Evolutionary conservation across 2,888 invertebrate genomes (phyloP), one percentile per base, ranked within the genome.

Genomic region (Smittia sp.): DNA sequence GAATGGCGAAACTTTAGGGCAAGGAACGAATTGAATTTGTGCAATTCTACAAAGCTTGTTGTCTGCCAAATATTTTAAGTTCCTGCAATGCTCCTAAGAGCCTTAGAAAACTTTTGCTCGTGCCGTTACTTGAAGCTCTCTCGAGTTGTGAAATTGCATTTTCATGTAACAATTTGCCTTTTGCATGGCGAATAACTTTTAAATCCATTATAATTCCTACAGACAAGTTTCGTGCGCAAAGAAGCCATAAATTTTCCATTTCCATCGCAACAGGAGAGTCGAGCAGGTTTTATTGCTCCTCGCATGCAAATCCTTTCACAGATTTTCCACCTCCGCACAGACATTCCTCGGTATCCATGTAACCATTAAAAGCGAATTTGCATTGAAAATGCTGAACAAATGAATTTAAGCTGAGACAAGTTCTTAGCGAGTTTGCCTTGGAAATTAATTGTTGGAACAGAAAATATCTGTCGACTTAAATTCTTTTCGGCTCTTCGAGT

Each of bases 201-300:
- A 46, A 46, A 46, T 46, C 46, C 15, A 46, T 46, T 46, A 46
- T 46, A 32, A 32, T 32, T 32, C 32, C 9, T 32, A 6, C 9
- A 32, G 32, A 32, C 46, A 13, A 46, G 46, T n/a, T 46, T 46
- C 46, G 11, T 46, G 11, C 46, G 46, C 32, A 46, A 46, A 46
- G 46, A 46, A 13, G 46, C 46, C 13, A 46, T 46, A 46, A 46
- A 2, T 46, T 46, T 46, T 46, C 46, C 3, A 46, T 46, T 46
- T 46, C 46, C 46, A 46, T 46, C 46, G 46, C 46, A 46, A 46
- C 46, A 46, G 46, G 46, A 46, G 46, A 11, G 11, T 46, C n/a
- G n/a, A 46, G 4, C 2, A 46, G 46, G 46, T 46, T 32, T 32
- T 6, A 32, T 32, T 2, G 46, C 46, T 6, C 39, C 13, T 46